These are phyloP conservation scores for Nothocercus julius DNA, from an alignment of 2,113 vertebrate genomes.

Conservation along the genomic window DNA sequence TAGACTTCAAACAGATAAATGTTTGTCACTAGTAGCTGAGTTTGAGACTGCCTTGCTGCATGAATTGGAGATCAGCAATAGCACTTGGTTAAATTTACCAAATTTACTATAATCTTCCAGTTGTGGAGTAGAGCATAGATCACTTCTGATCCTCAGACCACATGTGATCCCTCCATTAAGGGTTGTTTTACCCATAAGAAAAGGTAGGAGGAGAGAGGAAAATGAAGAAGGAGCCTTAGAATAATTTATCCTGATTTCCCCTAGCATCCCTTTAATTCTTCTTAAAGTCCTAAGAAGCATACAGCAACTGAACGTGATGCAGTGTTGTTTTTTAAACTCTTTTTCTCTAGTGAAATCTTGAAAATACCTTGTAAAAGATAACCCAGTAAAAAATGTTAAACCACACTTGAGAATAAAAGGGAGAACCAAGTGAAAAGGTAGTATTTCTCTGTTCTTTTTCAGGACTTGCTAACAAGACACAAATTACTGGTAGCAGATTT, in stretches of 20 bases:
- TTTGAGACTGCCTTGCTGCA: not conserved
- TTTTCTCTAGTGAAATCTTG: not conserved
- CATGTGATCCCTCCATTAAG: not conserved
- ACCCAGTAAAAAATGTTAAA: not conserved
- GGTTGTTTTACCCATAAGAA: not conserved
- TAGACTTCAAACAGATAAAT: not conserved
- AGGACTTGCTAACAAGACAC: constrained; percentile 96
- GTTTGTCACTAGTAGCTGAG: not conserved
- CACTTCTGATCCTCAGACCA: not conserved
- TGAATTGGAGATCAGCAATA: not conserved
- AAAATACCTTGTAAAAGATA: not conserved
- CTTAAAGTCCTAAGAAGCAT: not conserved
- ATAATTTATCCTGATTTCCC: not conserved
- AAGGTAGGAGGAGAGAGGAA: not conserved
- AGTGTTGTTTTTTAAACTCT: not conserved
- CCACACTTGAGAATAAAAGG: not conserved
- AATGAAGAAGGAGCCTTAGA: not conserved
- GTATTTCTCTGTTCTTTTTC: constrained; percentile 53
- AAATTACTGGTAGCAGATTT: constrained; percentile 93
- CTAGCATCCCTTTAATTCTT: not conserved
- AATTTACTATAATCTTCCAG: not conserved
- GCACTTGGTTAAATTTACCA: not conserved
- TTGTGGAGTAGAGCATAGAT: not conserved
- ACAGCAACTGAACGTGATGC: not conserved
- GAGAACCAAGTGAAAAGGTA: not conserved